These are phyloP conservation scores for Patella vulgata DNA, from an alignment of 1,140 invertebrate genomes.

Conservation along the genomic window DNA sequence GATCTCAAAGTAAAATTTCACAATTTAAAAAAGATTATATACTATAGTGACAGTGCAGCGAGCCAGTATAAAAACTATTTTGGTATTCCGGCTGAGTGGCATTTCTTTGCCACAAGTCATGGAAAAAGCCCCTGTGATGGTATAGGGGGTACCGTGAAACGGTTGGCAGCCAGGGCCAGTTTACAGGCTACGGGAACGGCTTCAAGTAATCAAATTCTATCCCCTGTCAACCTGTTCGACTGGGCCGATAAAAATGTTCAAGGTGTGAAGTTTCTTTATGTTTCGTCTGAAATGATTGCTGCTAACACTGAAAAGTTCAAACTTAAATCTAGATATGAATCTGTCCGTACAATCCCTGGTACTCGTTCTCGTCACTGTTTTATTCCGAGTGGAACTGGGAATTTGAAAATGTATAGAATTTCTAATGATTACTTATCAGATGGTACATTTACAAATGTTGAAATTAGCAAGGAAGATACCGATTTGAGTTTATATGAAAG, in stretches of 20 bases:
- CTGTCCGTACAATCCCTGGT: background rate
- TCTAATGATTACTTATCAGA: background rate
- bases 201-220: background rate
- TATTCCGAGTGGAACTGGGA: background rate
- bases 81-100: constrained; percentile 38
- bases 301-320: background rate
- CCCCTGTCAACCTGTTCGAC: background rate
- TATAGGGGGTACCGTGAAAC: constrained; percentile 40
- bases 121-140: constrained; percentile 52
- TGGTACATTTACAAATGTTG: background rate
- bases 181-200: constrained; percentile 7
- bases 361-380: constrained; percentile 9
- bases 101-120: constrained; percentile 56
- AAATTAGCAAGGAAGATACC: background rate
- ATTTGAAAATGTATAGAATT: constrained; percentile 4
- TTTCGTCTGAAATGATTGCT: background rate
- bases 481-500: background rate
- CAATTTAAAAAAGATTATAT: constrained; percentile 1
- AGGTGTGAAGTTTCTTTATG: constrained; percentile 2
- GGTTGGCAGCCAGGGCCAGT: constrained; percentile 21
- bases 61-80: constrained; percentile 16
- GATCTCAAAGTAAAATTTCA: constrained; percentile 4
- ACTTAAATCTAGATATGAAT: background rate
- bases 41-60: constrained; percentile 13
- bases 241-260: too few species aligned